Evolutionary conservation across 2,888 invertebrate species (phyloP).

Genomic region (Pelosia muscerda): DNA sequence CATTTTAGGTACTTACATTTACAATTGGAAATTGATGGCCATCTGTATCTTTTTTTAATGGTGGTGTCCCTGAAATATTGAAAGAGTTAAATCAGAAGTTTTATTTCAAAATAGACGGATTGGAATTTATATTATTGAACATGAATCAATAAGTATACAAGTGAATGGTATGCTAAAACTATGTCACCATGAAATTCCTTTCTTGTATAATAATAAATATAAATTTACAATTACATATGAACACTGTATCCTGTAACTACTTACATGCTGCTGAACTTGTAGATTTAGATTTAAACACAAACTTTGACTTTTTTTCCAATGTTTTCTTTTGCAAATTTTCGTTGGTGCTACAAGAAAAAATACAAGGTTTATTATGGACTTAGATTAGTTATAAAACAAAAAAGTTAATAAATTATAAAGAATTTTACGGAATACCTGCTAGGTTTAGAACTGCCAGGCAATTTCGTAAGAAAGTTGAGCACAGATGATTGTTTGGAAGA

Average conservation of each 20-base stretch:
- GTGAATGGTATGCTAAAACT: no score
- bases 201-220: neutral
- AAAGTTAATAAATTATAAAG: neutral
- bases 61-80: slow-evolving; percentile 69
- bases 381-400: neutral
- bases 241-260: slow-evolving; percentile 24
- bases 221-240: neutral
- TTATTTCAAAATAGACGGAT: no score
- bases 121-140: no score
- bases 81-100: neutral
- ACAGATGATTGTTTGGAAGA: slow-evolving; percentile 63
- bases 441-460: slow-evolving; percentile 47
- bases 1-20: slow-evolving; percentile 26
- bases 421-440: slow-evolving; percentile 43
- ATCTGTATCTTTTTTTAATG: slow-evolving; percentile 56
- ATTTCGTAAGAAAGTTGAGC: slow-evolving; percentile 67
- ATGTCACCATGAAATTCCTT: neutral
- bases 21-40: slow-evolving; percentile 19
- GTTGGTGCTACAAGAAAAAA: slow-evolving; percentile 52
- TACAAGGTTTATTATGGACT: neutral
- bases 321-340: slow-evolving; percentile 47
- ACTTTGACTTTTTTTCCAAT: slow-evolving; percentile 69
- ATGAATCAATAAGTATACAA: no score
- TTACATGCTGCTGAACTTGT: slow-evolving; percentile 58
- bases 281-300: slow-evolving; percentile 73